Conservation (phyloP, 2,797 vertebrate species). For the Thunnus albacares region DNA sequence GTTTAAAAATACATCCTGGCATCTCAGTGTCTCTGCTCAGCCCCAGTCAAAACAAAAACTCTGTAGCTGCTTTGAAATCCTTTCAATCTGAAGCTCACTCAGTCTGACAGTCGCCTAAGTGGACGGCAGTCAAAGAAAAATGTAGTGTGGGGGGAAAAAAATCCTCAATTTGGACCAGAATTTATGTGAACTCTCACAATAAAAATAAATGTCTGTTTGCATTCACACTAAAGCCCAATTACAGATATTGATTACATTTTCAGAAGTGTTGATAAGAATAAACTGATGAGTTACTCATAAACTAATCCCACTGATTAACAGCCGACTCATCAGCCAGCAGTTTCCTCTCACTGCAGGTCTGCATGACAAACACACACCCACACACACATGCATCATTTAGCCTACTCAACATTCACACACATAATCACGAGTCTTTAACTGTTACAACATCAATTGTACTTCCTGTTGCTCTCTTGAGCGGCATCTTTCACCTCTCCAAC, state of each 20-base stretch:
- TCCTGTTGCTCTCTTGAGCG: conserved; percentile 25
- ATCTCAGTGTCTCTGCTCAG: conserved; percentile 44
- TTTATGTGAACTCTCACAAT: conserved; percentile 10
- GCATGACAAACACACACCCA: conserved; percentile 49
- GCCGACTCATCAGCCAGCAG: conserved; percentile 41
- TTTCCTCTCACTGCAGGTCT: conserved; percentile 23
- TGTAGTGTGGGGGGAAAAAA: conserved; percentile 22
- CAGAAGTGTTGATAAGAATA: conserved; percentile 31
- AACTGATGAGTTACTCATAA: conserved; percentile 64
- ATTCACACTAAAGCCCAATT: not conserved
- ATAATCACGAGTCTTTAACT: conserved; percentile 31
- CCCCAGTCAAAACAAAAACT: conserved; percentile 61
- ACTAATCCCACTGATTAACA: conserved; percentile 64
- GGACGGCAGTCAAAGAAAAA: conserved; percentile 17
- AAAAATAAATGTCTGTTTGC: conserved; percentile 15
- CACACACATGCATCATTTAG: conserved; percentile 11
- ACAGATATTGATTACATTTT: conserved; percentile 38
- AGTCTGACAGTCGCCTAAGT: conserved; percentile 24
- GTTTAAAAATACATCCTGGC: conserved; percentile 75
- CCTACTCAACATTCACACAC: conserved; percentile 6
- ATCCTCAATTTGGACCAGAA: conserved; percentile 7
- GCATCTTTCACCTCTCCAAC: conserved; percentile 40
- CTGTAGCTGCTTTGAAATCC: conserved; percentile 21
- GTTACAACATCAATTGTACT: conserved; percentile 38
- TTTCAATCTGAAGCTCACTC: conserved; percentile 18